Base-by-base conservation (phyloP, 2,888 invertebrate species). In the Colostygia pectinataria region DNA sequence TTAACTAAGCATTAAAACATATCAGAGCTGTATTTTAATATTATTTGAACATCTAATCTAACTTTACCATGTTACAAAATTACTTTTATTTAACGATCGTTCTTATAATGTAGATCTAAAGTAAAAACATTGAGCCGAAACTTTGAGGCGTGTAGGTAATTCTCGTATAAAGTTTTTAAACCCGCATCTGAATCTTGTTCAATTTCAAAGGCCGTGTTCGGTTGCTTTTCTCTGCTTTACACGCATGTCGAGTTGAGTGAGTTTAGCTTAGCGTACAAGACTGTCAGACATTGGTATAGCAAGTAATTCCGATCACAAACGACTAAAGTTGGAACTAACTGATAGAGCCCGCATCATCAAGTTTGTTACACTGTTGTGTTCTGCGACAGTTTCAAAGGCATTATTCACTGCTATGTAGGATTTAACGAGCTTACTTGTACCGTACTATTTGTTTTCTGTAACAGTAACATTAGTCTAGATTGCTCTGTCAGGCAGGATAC, bases 231-330 rank as follows among this genome's bases (percentile, higher is more conserved):
- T 12, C 27, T 27, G 13, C 13, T 34, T 34, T 34, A 14, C 33
- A 31, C 10, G 24, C 24, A 13, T 25, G 29, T 31, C 6, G 29
- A 7, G 29, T 24, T 37, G 23, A 14, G 10, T 3, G 29, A 7
- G 29, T 24, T 37, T 29, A 14, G 10, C 29, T 20, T 20, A 6
- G 20, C 4, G 20, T 20, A 20, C 20, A 20, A 15, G 15, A 20
- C 20, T 6, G 5, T 20, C 20, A 20, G 20, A 5, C 20, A 6
- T 20, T 6, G 4, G 37, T 24, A 45, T 31, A 9, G 25, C 12
- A 39, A 32, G 38, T 39, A 33, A 32, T 27, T 31, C 29, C 28
- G 36, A 44, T 44, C 37, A 12, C 25, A 45, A 42, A 28, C 33
- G 45, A 36, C 38, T 38, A 1, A 18, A 36, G 14, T 39, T 39